These are phyloP conservation scores for Oscheius sp. DNA, from an alignment of 2,888 invertebrate species.

Conservation along the genomic window DNA sequence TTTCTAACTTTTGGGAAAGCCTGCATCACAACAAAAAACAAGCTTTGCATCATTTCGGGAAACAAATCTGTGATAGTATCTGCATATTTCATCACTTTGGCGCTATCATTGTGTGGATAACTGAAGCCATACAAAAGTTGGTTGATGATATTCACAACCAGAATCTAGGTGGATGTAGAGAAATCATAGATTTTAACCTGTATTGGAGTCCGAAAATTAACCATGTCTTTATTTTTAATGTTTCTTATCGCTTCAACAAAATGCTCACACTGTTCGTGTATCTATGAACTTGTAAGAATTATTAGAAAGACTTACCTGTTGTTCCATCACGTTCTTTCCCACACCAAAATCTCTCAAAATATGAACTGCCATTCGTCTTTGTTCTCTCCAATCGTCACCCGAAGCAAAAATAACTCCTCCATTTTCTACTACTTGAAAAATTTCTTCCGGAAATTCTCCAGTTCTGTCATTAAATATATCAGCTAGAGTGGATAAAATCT, in stretches of 20 bases:
- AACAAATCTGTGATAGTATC: background rate
- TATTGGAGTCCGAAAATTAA: constrained; percentile 36
- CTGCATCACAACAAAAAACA: background rate
- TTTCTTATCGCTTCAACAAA: constrained; percentile 2
- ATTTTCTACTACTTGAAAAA: constrained; percentile 28
- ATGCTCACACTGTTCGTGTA: constrained; percentile 28
- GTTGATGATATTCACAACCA: constrained; percentile 56
- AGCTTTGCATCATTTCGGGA: background rate
- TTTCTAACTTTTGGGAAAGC: background rate
- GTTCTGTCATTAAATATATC: constrained; percentile 35
- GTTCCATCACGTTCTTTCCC: constrained; percentile 51
- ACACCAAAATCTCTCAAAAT: constrained; percentile 53
- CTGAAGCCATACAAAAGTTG: constrained; percentile 45
- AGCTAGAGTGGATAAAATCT: too few relatives aligned
- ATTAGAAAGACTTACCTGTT: constrained; percentile 31
- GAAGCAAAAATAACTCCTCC: constrained; percentile 24
- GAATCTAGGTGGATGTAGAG: constrained; percentile 38
- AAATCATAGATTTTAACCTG: too few relatives aligned
- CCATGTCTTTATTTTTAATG: constrained; percentile 10
- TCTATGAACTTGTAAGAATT: constrained; percentile 29
- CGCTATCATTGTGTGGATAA: constrained; percentile 34
- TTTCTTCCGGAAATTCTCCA: constrained; percentile 31
- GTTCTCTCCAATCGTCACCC: constrained; percentile 49
- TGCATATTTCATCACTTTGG: constrained; percentile 27
- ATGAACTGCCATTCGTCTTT: constrained; percentile 42